phyloP scores from a whole-genome alignment of 1,140 invertebrate genomes.

The Samia ricini region DNA sequence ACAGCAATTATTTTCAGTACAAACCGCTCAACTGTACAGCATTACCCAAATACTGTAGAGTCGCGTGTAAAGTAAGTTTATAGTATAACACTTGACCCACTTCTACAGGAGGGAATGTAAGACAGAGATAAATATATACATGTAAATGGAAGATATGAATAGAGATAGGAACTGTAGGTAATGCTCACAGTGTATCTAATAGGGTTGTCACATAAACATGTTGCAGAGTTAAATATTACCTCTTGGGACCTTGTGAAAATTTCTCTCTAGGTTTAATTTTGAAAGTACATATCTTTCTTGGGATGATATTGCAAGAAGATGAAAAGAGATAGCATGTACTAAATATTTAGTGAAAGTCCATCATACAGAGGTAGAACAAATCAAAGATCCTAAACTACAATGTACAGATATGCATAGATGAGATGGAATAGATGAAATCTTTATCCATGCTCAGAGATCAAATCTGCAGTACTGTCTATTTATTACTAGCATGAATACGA shows the following conservation, averaged over 20 bases:
- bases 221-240: neutral
- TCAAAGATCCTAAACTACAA: too few relatives aligned
- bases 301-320: neutral
- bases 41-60: neutral
- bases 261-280: neutral
- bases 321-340: too few relatives aligned
- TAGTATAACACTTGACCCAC: neutral
- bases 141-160: neutral
- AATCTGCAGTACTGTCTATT: too few relatives aligned
- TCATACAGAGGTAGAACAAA: too few relatives aligned
- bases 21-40: neutral
- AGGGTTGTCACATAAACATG: constrained; percentile 1
- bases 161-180: neutral
- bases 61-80: neutral
- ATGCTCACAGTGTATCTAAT: neutral
- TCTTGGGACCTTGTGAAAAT: neutral
- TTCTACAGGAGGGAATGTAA: neutral
- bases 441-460: too few relatives aligned
- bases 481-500: too few relatives aligned
- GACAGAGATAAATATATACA: neutral
- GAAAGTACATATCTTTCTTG: neutral
- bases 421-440: too few relatives aligned
- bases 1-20: neutral
- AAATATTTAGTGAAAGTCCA: too few relatives aligned
- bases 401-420: too few relatives aligned